These are phyloP conservation scores for Gyrodactylus salaris DNA, from an alignment of 1,140 invertebrate genomes.

Conservation along the genomic window DNA sequence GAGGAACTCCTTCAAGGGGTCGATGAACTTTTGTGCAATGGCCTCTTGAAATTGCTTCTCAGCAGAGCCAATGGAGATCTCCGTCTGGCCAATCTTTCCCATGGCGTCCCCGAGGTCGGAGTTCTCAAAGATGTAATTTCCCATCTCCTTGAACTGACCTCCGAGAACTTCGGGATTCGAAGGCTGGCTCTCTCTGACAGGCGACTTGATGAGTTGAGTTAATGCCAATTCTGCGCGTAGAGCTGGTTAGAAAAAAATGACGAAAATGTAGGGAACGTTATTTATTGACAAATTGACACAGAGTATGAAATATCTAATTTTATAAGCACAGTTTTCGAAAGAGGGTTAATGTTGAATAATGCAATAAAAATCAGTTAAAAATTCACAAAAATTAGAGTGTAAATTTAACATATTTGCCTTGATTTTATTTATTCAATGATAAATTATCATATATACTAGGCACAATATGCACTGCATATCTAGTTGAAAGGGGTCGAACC, in stretches of 20 bases:
- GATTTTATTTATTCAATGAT: too few relatives aligned
- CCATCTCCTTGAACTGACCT: not conserved
- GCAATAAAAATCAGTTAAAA: too few relatives aligned
- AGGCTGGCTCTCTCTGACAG: not conserved
- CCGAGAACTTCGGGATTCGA: not conserved
- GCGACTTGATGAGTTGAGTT: not conserved
- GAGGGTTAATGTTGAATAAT: too few relatives aligned
- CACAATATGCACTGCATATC: too few relatives aligned
- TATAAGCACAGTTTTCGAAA: too few relatives aligned
- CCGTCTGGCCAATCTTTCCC: not conserved
- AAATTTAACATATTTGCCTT: too few relatives aligned
- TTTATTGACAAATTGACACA: too few relatives aligned
- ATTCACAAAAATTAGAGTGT: too few relatives aligned
- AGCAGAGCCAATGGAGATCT: not conserved
- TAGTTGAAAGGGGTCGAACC: too few relatives aligned
- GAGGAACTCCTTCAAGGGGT: not conserved
- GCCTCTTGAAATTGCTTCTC: not conserved
- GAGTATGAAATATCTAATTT: too few relatives aligned
- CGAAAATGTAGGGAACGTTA: too few relatives aligned
- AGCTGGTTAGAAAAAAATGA: not conserved
- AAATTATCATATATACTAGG: too few relatives aligned
- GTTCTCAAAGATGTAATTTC: not conserved
- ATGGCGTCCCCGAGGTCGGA: not conserved
- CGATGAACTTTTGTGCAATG: not conserved
- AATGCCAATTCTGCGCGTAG: not conserved